phyloP scores from a whole-genome alignment of 1,140 invertebrate genomes.

The Paralvinella palmiformis region DNA sequence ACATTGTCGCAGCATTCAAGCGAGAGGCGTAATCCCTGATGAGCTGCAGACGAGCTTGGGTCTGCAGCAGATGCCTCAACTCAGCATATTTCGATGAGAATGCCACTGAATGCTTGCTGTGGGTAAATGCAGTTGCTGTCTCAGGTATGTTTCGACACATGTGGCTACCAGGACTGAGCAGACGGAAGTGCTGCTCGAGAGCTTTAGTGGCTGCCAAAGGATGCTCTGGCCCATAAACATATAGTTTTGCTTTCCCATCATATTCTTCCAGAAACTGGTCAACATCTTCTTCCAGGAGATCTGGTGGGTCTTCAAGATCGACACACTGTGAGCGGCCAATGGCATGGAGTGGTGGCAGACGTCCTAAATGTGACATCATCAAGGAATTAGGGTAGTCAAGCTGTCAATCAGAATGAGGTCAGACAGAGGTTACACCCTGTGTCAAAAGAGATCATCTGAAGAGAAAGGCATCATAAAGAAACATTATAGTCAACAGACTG shows the following conservation, averaged over 20 bases:
- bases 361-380: background rate
- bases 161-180: constrained; percentile 32
- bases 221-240: constrained; percentile 31
- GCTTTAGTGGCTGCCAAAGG: constrained; percentile 32
- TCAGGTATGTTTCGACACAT: constrained; percentile 30
- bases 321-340: constrained; percentile 18
- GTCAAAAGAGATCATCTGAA: too few species aligned
- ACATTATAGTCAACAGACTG: too few species aligned
- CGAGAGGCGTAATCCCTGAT: constrained; percentile 36
- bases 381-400: too few species aligned
- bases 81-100: constrained; percentile 35
- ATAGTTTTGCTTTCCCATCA: constrained; percentile 18
- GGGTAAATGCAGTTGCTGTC: constrained; percentile 40
- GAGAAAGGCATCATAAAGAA: too few species aligned
- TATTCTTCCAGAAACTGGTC: constrained; percentile 12
- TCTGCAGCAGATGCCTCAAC: constrained; percentile 34
- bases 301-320: constrained; percentile 18
- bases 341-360: constrained; percentile 17
- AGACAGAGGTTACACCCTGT: too few species aligned
- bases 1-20: constrained; percentile 29
- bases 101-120: constrained; percentile 32
- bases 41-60: constrained; percentile 37
- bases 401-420: too few species aligned
- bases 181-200: constrained; percentile 36
- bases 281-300: background rate